Percentiles rank a stretch among this genome's conserved stretches.
These are phyloP conservation scores for Aphelenchoides fujianensis DNA, from an alignment of 1,140 invertebrate genomes.

Conservation along the genomic window DNA sequence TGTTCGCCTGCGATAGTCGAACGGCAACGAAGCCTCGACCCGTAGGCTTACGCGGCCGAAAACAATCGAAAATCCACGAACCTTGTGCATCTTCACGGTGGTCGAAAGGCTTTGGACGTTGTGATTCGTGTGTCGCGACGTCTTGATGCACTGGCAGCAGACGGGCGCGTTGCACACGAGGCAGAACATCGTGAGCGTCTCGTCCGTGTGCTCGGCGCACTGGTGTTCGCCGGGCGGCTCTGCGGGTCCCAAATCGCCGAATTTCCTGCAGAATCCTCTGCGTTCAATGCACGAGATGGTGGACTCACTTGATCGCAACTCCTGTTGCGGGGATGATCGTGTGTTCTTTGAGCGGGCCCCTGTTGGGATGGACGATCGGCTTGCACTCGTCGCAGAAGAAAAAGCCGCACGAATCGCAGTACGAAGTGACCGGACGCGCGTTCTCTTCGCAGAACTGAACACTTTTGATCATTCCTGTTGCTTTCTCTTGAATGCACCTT, in stretches of 20 bases:
- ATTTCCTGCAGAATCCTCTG: neutral
- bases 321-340: slow-evolving; percentile 68
- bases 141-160: slow-evolving; percentile 75
- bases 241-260: neutral
- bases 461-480: slow-evolving; percentile 3
- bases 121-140: slow-evolving; percentile 73
- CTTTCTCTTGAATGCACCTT: slow-evolving; percentile 67
- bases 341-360: slow-evolving; percentile 86
- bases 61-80: no score
- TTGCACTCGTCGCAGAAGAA: slow-evolving; percentile 87
- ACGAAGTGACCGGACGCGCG: slow-evolving; percentile 75
- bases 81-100: slow-evolving; percentile 93
- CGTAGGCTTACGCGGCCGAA: no score
- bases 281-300: neutral
- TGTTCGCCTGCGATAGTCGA: no score
- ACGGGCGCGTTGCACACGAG: slow-evolving; percentile 81
- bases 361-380: slow-evolving; percentile 82
- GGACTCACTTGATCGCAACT: neutral
- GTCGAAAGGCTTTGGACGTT: slow-evolving; percentile 81
- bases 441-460: slow-evolving; percentile 81
- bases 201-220: slow-evolving; percentile 78
- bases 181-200: slow-evolving; percentile 80
- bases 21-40: no score
- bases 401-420: slow-evolving; percentile 93
- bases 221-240: slow-evolving; percentile 43